A percentile compares a stretch with the other conserved stretches of the same genome.
Evolutionary conservation across 2,888 invertebrate species (phyloP).

Genomic region (Scaptomyza caliginosa): DNA sequence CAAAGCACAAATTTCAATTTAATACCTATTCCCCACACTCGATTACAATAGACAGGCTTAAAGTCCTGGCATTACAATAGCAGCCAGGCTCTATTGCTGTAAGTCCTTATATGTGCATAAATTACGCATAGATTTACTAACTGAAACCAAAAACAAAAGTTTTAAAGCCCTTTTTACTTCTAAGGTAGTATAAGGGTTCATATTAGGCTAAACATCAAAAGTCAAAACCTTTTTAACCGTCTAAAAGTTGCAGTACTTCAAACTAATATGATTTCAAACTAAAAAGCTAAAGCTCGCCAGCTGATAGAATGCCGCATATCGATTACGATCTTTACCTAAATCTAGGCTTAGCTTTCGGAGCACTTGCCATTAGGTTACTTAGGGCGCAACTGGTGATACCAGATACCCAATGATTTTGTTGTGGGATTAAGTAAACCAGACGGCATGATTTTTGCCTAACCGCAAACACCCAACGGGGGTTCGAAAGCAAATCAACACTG

Average conservation of each 20-base stretch:
- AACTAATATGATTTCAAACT: conserved; percentile 44
- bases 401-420: conserved; percentile 28
- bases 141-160: not conserved
- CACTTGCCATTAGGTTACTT: conserved; percentile 19
- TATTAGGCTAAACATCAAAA: too few relatives aligned
- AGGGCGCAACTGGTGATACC: conserved; percentile 33
- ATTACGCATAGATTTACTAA: not conserved
- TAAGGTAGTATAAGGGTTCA: too few relatives aligned
- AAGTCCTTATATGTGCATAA: not conserved
- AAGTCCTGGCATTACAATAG: conserved; percentile 12
- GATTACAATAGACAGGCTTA: too few relatives aligned
- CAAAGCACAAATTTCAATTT: conserved; percentile 31
- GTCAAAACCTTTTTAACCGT: not conserved
- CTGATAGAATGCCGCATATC: conserved; percentile 40
- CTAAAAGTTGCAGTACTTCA: conserved; percentile 4
- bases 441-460: conserved; percentile 27
- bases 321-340: conserved; percentile 58
- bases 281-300: conserved; percentile 22
- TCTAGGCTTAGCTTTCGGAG: conserved; percentile 26
- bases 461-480: conserved; percentile 29
- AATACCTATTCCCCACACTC: conserved; percentile 8
- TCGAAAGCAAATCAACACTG: conserved; percentile 21
- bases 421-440: conserved; percentile 38
- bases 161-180: not conserved
- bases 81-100: not conserved